phyloP scores from a whole-genome alignment of 1,140 invertebrate species.

The Drosophila chauvacae region DNA sequence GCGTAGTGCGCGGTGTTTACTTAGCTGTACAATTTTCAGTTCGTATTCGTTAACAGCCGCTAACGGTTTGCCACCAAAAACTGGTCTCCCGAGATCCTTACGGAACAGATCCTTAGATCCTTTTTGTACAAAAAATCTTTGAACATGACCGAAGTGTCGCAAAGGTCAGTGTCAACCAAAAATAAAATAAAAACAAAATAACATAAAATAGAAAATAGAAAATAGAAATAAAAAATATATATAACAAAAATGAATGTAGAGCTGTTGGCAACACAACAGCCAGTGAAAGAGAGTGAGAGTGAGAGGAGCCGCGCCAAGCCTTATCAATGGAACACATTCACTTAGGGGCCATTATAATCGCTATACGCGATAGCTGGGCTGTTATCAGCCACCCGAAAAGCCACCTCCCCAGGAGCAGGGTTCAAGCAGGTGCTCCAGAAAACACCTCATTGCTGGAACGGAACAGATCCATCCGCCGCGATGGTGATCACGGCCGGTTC shows the following conservation, averaged over 20 bases:
- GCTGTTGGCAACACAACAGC: conserved; percentile 25
- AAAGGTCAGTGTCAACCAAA: conserved; percentile 27
- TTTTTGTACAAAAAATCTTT: background rate
- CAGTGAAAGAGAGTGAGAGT: conserved; percentile 4
- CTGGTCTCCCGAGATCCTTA: conserved; percentile 25
- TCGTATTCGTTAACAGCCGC: conserved; percentile 76
- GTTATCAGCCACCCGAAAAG: conserved; percentile 5
- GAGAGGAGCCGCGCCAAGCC: background rate
- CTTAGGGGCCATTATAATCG: conserved; percentile 1
- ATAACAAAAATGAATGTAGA: background rate
- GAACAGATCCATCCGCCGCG: background rate
- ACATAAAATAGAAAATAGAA: background rate
- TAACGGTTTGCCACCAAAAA: conserved; percentile 65
- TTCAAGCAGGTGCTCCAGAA: conserved; percentile 21
- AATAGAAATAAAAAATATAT: background rate
- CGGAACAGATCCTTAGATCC: background rate
- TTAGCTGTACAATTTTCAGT: conserved; percentile 64
- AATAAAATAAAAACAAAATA: too few species aligned
- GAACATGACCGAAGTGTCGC: conserved; percentile 40
- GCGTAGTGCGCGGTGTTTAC: conserved; percentile 72
- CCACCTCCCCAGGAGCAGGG: conserved; percentile 23
- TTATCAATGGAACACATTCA: conserved; percentile 19
- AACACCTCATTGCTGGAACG: background rate
- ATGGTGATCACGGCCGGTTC: background rate
- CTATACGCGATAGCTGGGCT: background rate